Evolutionary conservation across 2,888 invertebrate species (phyloP).

Genomic region (Sepioteuthis lessoniana): DNA sequence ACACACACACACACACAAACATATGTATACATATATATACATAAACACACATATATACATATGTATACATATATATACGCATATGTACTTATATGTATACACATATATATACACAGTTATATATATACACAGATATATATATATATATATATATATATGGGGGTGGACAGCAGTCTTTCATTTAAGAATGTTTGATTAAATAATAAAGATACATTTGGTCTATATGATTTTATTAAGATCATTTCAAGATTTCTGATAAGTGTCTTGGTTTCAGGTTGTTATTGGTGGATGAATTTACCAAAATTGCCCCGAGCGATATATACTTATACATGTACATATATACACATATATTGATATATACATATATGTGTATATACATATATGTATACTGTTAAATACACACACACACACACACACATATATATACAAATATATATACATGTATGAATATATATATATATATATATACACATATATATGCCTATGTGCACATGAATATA

Average conservation of each 20-base stretch:
- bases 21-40: no score
- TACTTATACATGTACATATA: not conserved
- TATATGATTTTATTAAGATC: no score
- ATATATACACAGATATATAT: conserved; percentile 38
- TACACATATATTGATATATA: conserved; percentile 34
- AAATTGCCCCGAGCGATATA: not conserved
- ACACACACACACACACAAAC: no score
- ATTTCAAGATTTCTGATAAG: no score
- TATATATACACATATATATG: not conserved
- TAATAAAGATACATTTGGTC: no score
- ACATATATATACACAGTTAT: not conserved
- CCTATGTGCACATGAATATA: not conserved
- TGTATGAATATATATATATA: not conserved
- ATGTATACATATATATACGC: not conserved
- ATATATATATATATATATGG: conserved; percentile 42
- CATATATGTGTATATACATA: conserved; percentile 34
- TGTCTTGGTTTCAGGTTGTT: no score
- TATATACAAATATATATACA: not conserved
- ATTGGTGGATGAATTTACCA: no score
- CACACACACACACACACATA: not conserved
- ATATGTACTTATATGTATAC: not conserved
- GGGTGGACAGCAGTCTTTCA: no score
- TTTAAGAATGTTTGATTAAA: no score
- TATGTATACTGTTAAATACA: not conserved
- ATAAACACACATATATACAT: conserved; percentile 24